These are phyloP conservation scores for Drosophila koepferae DNA, from an alignment of 2,888 invertebrate genomes.

Conservation along the genomic window DNA sequence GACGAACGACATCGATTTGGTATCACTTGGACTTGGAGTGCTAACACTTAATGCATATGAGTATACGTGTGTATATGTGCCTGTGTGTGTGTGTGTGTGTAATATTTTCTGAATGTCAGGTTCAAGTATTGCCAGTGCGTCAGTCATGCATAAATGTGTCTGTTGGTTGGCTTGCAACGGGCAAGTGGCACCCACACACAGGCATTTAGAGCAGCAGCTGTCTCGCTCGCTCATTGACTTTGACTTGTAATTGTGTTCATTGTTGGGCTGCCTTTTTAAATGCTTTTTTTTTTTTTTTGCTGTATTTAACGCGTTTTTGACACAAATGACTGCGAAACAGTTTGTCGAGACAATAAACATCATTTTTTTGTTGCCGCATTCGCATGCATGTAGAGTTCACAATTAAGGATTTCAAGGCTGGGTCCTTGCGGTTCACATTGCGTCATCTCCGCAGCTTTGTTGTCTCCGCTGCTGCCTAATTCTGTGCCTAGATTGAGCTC, in stretches of 20 bases:
- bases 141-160: conserved; percentile 26
- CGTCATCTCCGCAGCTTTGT: conserved; percentile 37
- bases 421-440: conserved; percentile 63
- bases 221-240: conserved; percentile 67
- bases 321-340: conserved; percentile 35
- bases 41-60: conserved; percentile 52
- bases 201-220: conserved; percentile 34
- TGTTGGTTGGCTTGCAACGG: conserved; percentile 29
- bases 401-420: conserved; percentile 74
- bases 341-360: conserved; percentile 63
- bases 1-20: conserved; percentile 53
- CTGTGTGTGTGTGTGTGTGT: conserved; percentile 4
- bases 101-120: conserved; percentile 72
- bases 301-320: conserved; percentile 33
- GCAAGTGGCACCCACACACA: conserved; percentile 68
- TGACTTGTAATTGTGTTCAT: conserved; percentile 72
- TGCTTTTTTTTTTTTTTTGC: conserved; percentile 16
- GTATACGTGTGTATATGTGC: conserved; percentile 2
- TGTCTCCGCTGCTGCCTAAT: conserved; percentile 9
- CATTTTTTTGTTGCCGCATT: conserved; percentile 35
- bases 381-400: conserved; percentile 27
- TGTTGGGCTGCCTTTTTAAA: conserved; percentile 41
- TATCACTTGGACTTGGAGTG: conserved; percentile 55
- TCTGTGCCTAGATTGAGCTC: conserved; percentile 7
- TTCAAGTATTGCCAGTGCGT: conserved; percentile 71